A percentile compares a stretch with the other conserved stretches of the same genome.
These are phyloP conservation scores for Pachycephala philippinensis DNA, from an alignment of 2,113 vertebrate genomes.

Conservation along the genomic window DNA sequence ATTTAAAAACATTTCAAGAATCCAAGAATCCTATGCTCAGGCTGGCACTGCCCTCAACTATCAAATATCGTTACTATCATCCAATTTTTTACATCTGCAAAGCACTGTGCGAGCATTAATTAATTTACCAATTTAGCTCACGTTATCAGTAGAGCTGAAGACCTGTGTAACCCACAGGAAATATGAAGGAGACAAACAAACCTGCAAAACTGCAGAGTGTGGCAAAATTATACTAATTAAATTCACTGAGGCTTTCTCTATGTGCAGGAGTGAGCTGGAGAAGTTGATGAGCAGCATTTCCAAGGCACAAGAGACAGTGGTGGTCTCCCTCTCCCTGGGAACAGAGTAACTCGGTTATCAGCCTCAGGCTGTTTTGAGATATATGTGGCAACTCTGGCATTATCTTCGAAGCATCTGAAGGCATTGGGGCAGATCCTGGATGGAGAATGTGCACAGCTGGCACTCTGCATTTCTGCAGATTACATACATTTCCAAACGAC, in stretches of 20 bases:
- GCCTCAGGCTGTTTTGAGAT: not conserved
- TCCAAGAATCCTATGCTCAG: not conserved
- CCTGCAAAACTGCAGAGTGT: not conserved
- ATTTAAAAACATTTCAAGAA: slow-evolving; percentile 11
- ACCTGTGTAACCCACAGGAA: not conserved
- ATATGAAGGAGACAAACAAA: not conserved
- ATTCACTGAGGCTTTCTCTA: not conserved
- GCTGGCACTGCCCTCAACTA: not conserved
- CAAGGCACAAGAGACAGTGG: not conserved
- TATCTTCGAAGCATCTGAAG: not conserved
- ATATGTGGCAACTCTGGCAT: not conserved
- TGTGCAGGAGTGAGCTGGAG: not conserved
- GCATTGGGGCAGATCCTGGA: not conserved
- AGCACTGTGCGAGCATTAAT: not conserved
- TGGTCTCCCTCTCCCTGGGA: not conserved
- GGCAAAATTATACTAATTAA: not conserved
- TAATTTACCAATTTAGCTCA: not conserved
- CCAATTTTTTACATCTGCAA: not conserved
- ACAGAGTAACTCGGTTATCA: not conserved
- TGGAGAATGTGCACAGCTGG: not conserved
- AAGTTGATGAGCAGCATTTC: not conserved
- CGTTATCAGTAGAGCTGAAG: not conserved
- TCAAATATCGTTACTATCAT: not conserved
- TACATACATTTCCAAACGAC: not conserved
- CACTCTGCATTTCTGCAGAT: not conserved